These are phyloP conservation scores for Punctoribates punctum DNA, from an alignment of 2,888 invertebrate genomes.

Conservation along the genomic window DNA sequence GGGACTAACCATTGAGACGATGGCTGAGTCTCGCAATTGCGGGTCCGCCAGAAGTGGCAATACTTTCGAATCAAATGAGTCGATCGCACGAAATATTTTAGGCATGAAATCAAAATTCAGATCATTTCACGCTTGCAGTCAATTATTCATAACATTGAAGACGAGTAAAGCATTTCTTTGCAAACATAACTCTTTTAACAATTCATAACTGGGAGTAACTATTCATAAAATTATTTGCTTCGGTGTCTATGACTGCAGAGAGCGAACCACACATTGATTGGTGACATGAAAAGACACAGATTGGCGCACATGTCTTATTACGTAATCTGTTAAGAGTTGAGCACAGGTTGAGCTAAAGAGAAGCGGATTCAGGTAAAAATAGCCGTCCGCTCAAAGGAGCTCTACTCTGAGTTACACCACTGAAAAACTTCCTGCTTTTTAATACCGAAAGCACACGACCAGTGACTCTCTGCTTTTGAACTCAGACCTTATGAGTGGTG, in stretches of 20 bases:
- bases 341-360: neutral
- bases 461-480: neutral
- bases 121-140: constrained; percentile 34
- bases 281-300: constrained; percentile 14
- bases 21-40: neutral
- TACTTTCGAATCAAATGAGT: neutral
- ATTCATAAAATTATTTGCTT: neutral
- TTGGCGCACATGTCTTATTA: neutral
- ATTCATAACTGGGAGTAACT: constrained; percentile 17
- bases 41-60: neutral
- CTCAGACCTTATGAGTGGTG: neutral
- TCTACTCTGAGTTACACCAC: constrained; percentile 27
- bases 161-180: neutral
- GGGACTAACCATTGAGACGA: neutral
- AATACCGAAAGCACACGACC: neutral
- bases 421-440: constrained; percentile 34
- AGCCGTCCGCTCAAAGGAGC: constrained; percentile 5
- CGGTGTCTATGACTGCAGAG: neutral
- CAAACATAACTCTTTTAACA: constrained; percentile 26
- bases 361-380: neutral
- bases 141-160: constrained; percentile 34
- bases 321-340: neutral
- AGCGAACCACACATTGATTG: too few relatives aligned
- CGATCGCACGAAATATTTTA: constrained; percentile 20
- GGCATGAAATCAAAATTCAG: constrained; percentile 25